Evolutionary conservation across 2,797 vertebrate species (phyloP), one percentile per base, ranked within the genome.

Genomic region (Peromyscus melanophrys): DNA sequence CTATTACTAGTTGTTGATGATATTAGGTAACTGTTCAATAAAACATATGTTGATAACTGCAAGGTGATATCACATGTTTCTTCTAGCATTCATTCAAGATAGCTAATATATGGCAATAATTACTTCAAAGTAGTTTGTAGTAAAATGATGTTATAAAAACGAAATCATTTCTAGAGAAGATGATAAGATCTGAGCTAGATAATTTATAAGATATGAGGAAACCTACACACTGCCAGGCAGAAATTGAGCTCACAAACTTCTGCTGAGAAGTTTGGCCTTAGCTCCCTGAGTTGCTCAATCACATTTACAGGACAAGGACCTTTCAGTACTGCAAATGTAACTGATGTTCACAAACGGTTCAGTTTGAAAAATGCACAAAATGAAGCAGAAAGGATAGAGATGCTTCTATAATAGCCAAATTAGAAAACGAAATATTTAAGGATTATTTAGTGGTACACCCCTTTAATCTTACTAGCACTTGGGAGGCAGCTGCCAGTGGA

Each of bases 121-220:
- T 85, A 37, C 29, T 80, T 69, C 43, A 27, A 63, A 95, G 21
- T 7, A n/a, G 61, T 34, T 69, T 86, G n/a, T 52, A 94, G 77
- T 40, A 69, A 86, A 69, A 27, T 65, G 55, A 85, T 81, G 19
- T 76, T 83, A 77, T 21, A 78, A 43, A 67, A 92, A 49, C 2
- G 43, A 86, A 65, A 9, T 31, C 4, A 83, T 92, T 89, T 86
- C n/a, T 82, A 92, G 80, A 87, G 90, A 94, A 93, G 49, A 86
- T 46, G 52, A 88, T 65, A 31, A 29, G 25, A 11, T 87, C 91
- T 71, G 37, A 21, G 46, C 8, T 19, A 65, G 21, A 29, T 81
- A 63, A 82, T 49, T 94, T 86, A 61, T 55, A 89, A 75, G 4
- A 12, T 23, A 80, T 55, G 2, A 46, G 16, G 14, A 46, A 83